Evolutionary conservation across 2,113 vertebrate species (phyloP).

Genomic region (Fregata magnificens): DNA sequence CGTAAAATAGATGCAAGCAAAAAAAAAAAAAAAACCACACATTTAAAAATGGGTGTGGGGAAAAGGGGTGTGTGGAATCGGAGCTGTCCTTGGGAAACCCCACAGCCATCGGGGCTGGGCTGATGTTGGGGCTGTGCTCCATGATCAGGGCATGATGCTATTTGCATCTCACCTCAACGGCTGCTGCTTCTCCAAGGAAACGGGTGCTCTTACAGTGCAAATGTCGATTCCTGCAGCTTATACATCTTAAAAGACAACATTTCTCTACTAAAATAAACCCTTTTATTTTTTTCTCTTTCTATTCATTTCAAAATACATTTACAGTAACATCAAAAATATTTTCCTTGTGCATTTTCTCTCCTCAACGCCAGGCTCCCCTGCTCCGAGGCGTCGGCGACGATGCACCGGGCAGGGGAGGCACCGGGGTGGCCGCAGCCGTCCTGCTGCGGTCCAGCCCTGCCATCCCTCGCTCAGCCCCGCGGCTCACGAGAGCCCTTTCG

Average conservation of each 20-base stretch:
- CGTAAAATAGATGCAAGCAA: rapidly evolving
- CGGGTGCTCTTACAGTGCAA: conserved; percentile 46
- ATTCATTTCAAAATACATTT: conserved; percentile 75
- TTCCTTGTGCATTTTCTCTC: conserved; percentile 44
- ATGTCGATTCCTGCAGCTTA: conserved; percentile 45
- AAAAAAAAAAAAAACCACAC: background rate
- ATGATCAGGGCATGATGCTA: background rate
- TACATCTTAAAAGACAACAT: conserved; percentile 47
- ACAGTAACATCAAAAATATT: conserved; percentile 76
- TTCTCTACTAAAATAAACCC: conserved; percentile 73
- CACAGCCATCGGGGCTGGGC: background rate
- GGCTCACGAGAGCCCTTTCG: background rate
- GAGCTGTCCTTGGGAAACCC: background rate
- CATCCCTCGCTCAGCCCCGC: background rate
- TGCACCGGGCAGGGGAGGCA: background rate
- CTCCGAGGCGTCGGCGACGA: background rate
- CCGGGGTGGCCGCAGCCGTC: background rate
- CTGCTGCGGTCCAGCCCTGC: background rate
- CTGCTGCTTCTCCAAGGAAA: conserved; percentile 26
- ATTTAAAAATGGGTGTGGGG: background rate
- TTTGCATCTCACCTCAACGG: background rate
- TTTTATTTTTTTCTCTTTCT: conserved; percentile 19
- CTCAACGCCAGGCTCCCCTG: background rate
- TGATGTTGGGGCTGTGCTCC: background rate
- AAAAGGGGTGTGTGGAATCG: background rate